Evolutionary conservation across 2,888 invertebrate genomes (phyloP), one percentile per base, ranked within the genome.

Genomic region (Pyrocoelia pectoralis): DNA sequence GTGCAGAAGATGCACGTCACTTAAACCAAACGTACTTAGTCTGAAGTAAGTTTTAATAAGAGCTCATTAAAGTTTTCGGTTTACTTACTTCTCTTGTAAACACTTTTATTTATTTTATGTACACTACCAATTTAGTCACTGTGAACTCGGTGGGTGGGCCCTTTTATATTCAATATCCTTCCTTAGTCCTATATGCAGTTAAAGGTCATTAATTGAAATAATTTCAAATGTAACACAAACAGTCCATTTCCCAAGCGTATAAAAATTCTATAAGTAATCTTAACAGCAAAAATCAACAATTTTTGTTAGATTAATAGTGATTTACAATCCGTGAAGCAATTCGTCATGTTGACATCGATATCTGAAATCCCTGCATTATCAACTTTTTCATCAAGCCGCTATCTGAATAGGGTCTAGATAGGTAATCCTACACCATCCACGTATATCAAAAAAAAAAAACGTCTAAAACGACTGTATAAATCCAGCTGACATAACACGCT

Each of bases 251-350:
- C 4, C 14, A 12, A 18, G 10, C 38, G n/a, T n/a, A n/a, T n/a
- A n/a, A n/a, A n/a, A n/a, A n/a, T n/a, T 17, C 17, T 14, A 38
- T 43, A 40, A 43, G 24, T 52, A 19, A 24, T 52, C 28, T 60
- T 56, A 55, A 46, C 56, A 56, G 52, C 53, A 17, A 56, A 61
- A 65, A 65, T 48, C 49, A 57, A 51, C 65, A 61, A 60, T 61
- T 56, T 59, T 56, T 57, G 61, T 58, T 79, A 80, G 80, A 80
- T 80, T 80, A 79, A 78, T 79, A 78, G 80, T 81, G 81, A 81
- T 81, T 81, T 81, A 81, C 81, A 81, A 81, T 81, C 81, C 80
- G 80, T 79, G 79, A 74, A 74, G 76, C 73, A 79, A 81, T 81
- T 80, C 78, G 80, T 81, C 80, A 80, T 77, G 70, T 75, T 79